Percentiles rank a stretch among this genome's conserved stretches.
Evolutionary conservation across 2,113 vertebrate species (phyloP).

Genomic region (Megaleporinus macrocephalus): DNA sequence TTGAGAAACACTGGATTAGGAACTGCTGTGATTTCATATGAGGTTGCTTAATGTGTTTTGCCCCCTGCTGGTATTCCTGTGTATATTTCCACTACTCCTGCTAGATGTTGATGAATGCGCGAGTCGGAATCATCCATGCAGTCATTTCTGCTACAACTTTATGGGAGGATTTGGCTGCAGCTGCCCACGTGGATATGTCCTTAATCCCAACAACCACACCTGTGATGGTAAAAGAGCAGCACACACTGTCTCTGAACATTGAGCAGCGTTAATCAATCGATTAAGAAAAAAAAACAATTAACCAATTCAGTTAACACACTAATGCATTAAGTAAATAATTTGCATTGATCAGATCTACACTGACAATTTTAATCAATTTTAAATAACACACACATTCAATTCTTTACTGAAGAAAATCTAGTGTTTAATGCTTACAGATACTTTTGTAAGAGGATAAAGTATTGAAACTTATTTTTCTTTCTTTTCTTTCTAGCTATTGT

Average conservation of each 20-base stretch:
- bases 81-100: neutral
- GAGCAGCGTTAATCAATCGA: neutral
- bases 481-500: constrained; percentile 66
- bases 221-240: constrained; percentile 25
- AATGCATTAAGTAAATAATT: neutral
- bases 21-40: too few species aligned
- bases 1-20: too few species aligned
- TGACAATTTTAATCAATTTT: too few species aligned
- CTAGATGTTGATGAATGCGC: constrained; percentile 26
- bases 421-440: too few species aligned
- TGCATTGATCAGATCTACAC: neutral
- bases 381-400: too few species aligned
- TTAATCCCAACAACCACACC: constrained; percentile 13
- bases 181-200: constrained; percentile 25
- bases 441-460: neutral
- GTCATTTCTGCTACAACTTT: constrained; percentile 22
- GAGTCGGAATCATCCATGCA: constrained; percentile 5
- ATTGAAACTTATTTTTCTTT: neutral
- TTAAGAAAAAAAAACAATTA: neutral
- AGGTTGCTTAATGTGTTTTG: neutral
- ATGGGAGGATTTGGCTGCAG: constrained; percentile 26
- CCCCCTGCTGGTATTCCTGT: neutral
- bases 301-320: neutral
- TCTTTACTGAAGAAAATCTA: too few species aligned
- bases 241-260: neutral